Evolutionary conservation across 2,113 vertebrate species (phyloP).

Genomic region (Petrocephalus microphthalmus): DNA sequence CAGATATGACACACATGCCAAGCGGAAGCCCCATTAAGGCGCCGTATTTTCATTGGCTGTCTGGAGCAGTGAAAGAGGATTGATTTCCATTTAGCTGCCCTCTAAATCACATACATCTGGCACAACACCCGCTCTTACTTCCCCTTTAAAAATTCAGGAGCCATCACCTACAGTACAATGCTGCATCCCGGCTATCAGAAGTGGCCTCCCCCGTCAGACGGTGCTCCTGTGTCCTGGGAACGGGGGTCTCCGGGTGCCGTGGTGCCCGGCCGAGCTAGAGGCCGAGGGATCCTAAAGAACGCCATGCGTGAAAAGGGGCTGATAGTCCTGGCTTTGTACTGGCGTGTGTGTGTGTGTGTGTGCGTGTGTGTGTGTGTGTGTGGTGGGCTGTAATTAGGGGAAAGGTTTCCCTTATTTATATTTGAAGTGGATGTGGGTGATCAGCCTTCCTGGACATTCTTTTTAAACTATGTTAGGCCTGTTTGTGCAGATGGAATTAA

Average conservation of each 20-base stretch:
- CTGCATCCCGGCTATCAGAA: slow-evolving; percentile 56
- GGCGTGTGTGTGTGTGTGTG: slow-evolving; percentile 28
- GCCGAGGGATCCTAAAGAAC: slow-evolving; percentile 43
- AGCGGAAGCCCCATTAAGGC: slow-evolving; percentile 54
- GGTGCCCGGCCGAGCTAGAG: slow-evolving; percentile 47
- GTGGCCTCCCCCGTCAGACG: slow-evolving; percentile 64
- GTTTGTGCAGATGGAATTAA: slow-evolving; percentile 29
- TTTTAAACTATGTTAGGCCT: slow-evolving; percentile 23
- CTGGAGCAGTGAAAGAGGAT: slow-evolving; percentile 60
- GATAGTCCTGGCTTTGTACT: slow-evolving; percentile 46
- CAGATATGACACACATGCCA: slow-evolving; percentile 39
- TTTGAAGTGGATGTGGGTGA: slow-evolving; percentile 21
- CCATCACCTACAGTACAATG: slow-evolving; percentile 55
- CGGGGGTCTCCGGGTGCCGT: slow-evolving; percentile 35
- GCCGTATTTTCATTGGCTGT: slow-evolving; percentile 68
- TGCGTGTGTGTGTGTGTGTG: not conserved
- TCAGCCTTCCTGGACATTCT: not conserved
- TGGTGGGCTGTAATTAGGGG: slow-evolving; percentile 38
- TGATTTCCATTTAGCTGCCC: slow-evolving; percentile 63
- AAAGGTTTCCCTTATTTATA: slow-evolving; percentile 32
- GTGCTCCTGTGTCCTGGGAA: slow-evolving; percentile 40
- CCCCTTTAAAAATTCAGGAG: slow-evolving; percentile 72
- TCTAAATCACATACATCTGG: slow-evolving; percentile 71
- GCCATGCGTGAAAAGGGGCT: slow-evolving; percentile 58
- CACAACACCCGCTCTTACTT: slow-evolving; percentile 47